Percentiles rank a stretch among this genome's conserved stretches.
Evolutionary conservation across 2,888 invertebrate genomes (phyloP).

Genomic region (Ornithoptera alexandrae): DNA sequence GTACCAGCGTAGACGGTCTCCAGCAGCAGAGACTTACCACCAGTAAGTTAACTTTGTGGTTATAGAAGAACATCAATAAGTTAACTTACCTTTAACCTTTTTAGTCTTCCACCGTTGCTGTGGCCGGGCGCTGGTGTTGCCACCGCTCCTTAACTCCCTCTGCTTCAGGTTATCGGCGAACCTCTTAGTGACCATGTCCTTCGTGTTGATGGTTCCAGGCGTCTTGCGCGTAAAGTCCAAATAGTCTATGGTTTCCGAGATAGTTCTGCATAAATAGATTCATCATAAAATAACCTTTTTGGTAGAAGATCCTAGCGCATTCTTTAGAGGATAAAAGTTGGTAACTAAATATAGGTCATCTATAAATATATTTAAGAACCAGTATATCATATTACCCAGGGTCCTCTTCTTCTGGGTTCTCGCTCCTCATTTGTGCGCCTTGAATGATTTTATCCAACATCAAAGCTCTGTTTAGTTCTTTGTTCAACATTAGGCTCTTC

Average conservation of each 20-base stretch:
- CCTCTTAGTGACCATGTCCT: conserved; percentile 7
- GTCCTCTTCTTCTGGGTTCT: conserved; percentile 5
- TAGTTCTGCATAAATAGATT: background rate
- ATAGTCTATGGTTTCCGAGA: background rate
- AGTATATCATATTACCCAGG: background rate
- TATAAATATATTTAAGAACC: too few species aligned
- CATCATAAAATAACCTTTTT: too few species aligned
- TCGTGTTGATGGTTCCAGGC: background rate
- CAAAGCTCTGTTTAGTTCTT: conserved; percentile 6
- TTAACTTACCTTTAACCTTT: conserved; percentile 38
- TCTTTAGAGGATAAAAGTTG: too few species aligned
- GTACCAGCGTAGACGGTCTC: too few species aligned
- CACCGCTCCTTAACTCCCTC: background rate
- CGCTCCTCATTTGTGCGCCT: conserved; percentile 4
- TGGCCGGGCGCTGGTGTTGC: conserved; percentile 23
- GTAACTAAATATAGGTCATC: too few species aligned
- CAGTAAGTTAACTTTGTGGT: too few species aligned
- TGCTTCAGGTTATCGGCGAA: background rate
- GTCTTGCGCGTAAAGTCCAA: background rate
- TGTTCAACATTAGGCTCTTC: background rate
- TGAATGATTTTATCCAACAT: conserved; percentile 20
- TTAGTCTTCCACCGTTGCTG: conserved; percentile 45
- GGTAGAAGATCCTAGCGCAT: too few species aligned
- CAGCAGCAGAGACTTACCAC: too few species aligned
- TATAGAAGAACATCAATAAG: too few species aligned